These are phyloP conservation scores for Hemichromis elongatus DNA, from an alignment of 2,113 vertebrate genomes.

Conservation along the genomic window DNA sequence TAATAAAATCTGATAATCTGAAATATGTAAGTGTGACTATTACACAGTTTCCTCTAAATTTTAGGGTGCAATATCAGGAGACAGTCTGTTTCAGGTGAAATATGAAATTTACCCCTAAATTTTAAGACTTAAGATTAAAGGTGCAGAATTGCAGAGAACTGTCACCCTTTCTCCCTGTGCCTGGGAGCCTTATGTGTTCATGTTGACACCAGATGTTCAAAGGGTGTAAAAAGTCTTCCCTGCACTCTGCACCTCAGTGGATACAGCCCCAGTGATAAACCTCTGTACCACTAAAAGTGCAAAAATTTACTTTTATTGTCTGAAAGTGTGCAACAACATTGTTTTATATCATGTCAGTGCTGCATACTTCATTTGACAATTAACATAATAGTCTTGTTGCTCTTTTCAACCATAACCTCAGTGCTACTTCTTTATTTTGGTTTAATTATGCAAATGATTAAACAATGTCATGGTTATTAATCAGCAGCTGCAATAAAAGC, in stretches of 20 bases:
- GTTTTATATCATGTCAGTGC: background rate
- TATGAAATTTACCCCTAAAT: accelerated
- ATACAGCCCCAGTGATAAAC: background rate
- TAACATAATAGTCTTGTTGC: background rate
- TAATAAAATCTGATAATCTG: background rate
- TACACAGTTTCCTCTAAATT: no score
- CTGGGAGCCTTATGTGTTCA: background rate
- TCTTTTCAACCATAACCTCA: background rate
- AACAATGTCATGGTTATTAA: background rate
- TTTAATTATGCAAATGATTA: background rate
- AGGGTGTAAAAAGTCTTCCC: background rate
- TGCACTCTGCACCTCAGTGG: background rate
- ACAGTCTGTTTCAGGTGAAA: background rate
- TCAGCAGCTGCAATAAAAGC: background rate
- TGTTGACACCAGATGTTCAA: background rate
- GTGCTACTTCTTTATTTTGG: background rate
- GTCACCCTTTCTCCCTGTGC: background rate
- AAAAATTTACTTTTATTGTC: background rate
- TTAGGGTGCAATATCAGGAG: no score
- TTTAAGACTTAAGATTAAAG: background rate
- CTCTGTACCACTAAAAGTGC: background rate
- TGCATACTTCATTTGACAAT: background rate
- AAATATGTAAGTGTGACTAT: background rate
- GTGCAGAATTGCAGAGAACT: background rate
- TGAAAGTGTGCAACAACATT: background rate